Base-by-base conservation (phyloP, 2,797 vertebrate genomes). In the Oryzias sinensis region DNA sequence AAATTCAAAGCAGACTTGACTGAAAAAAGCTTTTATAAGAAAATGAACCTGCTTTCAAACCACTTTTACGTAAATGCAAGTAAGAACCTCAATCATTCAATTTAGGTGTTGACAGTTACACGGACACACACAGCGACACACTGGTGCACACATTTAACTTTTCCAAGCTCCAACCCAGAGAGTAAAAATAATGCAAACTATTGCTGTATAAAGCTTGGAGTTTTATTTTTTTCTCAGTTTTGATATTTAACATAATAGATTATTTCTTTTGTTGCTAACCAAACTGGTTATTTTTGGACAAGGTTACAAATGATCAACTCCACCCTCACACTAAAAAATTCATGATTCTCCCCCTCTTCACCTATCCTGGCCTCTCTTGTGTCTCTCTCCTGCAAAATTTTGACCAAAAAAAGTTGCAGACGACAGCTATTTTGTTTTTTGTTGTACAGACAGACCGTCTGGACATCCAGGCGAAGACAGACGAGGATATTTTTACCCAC, bases 131-230 rank as follows among this genome's bases (percentile, higher is more conserved):
- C 27, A 47, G 24, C 18, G 29, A 50, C 65, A 75, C 48, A 46
- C 65, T 66, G 48, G 46, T 52, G 44, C 11, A 43, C 66, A 59
- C 48, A 58, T 58, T 64, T 53, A 61, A 53, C 72, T 87, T 90
- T 90, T 87, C 86, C 89, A 88, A 88, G 89, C 86, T 85, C 82
- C 83, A 87, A 86, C 87, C 81, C 80, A 76, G 75, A 85, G 82
- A 83, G 70, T 68, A 59, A 80, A 82, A 72, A 47, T 84, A 77
- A 84, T 79, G 65, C 79, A 86, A 86, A 83, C 76, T 77, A 68
- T 84, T 82, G 84, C 87, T 69, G 50, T 5, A 64, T 11, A 37
- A 73, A 83, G 79, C 81, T 85, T 79, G 83, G 84, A 88, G 80
- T 89, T 84, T 84, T 80, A 69, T 62, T 80, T 76, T 66, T 53